Evolutionary conservation across 2,888 invertebrate genomes (phyloP).

Genomic region (Dryocosmus kuriphilus): DNA sequence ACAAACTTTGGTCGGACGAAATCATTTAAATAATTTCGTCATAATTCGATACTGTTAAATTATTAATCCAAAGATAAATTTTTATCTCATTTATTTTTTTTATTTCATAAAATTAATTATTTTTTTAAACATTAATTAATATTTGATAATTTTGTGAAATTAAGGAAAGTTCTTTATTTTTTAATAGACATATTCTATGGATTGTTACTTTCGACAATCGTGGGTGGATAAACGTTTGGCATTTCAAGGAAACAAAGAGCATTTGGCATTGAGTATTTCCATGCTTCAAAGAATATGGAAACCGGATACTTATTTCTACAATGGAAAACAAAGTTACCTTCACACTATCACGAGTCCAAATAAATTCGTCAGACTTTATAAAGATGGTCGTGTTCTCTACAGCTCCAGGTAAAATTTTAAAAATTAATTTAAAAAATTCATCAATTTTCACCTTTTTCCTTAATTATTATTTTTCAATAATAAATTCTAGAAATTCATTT

Average conservation of each 20-base stretch:
- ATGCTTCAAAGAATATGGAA: slow-evolving; percentile 91
- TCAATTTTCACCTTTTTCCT: not conserved
- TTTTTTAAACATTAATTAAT: too few species aligned
- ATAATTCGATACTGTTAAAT: too few species aligned
- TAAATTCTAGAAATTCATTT: not conserved
- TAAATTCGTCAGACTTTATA: slow-evolving; percentile 88
- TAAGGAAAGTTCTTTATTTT: not conserved
- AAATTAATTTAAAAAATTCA: too few species aligned
- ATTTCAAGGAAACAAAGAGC: slow-evolving; percentile 83
- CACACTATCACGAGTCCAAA: slow-evolving; percentile 93
- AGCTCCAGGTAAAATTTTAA: slow-evolving; percentile 82
- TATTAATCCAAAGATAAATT: too few species aligned
- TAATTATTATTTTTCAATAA: too few species aligned
- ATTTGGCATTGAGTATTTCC: slow-evolving; percentile 87
- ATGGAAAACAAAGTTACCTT: slow-evolving; percentile 89
- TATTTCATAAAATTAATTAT: too few species aligned
- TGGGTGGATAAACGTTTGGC: slow-evolving; percentile 89
- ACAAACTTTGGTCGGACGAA: too few species aligned
- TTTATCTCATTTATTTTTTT: too few species aligned
- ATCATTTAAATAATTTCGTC: not conserved
- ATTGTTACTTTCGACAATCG: slow-evolving; percentile 92
- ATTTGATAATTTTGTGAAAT: not conserved
- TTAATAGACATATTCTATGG: slow-evolving; percentile 89
- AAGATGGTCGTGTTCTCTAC: slow-evolving; percentile 86
- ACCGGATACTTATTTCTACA: slow-evolving; percentile 91